Evolutionary conservation across 2,113 vertebrate species (phyloP).

Genomic region (Podarcis cretensis): DNA sequence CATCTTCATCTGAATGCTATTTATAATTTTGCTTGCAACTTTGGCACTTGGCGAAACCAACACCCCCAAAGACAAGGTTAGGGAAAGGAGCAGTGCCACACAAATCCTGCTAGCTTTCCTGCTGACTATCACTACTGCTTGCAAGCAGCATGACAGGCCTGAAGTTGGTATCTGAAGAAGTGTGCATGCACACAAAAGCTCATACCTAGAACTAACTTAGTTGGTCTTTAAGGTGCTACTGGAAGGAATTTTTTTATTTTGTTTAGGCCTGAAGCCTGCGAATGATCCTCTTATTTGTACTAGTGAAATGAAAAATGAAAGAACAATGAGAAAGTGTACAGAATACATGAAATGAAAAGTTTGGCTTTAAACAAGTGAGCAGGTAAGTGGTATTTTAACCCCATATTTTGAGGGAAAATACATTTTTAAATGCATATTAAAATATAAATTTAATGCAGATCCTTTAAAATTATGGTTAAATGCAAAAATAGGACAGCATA

Average conservation of each 20-base stretch:
- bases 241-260: too few relatives aligned
- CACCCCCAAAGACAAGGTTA: neutral
- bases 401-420: too few relatives aligned
- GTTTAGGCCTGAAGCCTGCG: too few relatives aligned
- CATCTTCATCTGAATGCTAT: conserved; percentile 62
- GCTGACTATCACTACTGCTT: neutral
- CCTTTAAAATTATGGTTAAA: too few relatives aligned
- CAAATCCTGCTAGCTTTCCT: neutral
- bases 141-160: neutral
- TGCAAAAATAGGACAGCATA: too few relatives aligned
- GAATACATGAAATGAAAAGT: neutral
- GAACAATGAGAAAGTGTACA: too few relatives aligned
- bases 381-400: neutral
- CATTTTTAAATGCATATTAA: too few relatives aligned
- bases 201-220: too few relatives aligned
- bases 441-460: too few relatives aligned
- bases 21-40: conserved; percentile 57
- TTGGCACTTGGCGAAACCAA: conserved; percentile 49
- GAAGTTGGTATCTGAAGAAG: too few relatives aligned
- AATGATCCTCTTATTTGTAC: neutral
- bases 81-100: neutral
- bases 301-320: neutral
- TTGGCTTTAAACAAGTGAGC: neutral
- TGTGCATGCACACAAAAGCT: too few relatives aligned
- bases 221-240: too few relatives aligned